Conservation (phyloP, 2,888 invertebrate genomes). For the Amaurobius ferox region DNA sequence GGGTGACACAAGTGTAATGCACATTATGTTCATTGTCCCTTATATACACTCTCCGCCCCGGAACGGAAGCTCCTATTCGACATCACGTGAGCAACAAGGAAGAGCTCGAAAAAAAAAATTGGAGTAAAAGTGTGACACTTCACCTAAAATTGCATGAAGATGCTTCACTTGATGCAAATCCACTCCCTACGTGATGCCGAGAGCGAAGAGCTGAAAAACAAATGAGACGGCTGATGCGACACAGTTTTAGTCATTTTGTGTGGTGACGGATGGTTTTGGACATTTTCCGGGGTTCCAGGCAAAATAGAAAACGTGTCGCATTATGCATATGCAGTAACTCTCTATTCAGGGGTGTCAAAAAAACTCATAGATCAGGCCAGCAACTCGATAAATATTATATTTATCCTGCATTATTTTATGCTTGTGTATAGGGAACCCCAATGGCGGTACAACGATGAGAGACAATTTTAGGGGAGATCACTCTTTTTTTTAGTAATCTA, state of each 20-base stretch:
- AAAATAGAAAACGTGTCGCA: conserved; percentile 19
- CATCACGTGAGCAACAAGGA: conserved; percentile 1
- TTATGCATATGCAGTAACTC: too few species aligned
- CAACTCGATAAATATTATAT: too few species aligned
- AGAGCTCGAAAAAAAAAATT: background rate
- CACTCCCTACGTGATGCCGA: background rate
- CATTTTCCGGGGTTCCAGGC: conserved; percentile 30
- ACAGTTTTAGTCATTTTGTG: conserved; percentile 22
- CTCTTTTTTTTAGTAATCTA: too few species aligned
- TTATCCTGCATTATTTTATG: too few species aligned
- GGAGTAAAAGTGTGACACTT: background rate
- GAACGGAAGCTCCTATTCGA: background rate
- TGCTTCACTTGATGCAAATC: background rate
- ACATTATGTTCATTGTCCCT: background rate
- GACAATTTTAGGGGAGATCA: too few species aligned
- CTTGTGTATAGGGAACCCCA: too few species aligned
- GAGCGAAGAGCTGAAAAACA: background rate
- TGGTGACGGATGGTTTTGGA: background rate
- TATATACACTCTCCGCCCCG: background rate
- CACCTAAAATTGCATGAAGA: background rate
- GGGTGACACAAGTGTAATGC: background rate
- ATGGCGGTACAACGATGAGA: too few species aligned
- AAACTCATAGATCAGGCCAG: too few species aligned
- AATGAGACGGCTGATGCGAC: conserved; percentile 12
- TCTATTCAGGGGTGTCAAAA: too few species aligned